Percentiles rank a stretch among this genome's conserved stretches.
These are phyloP conservation scores for Halesus radiatus DNA, from an alignment of 1,140 invertebrate genomes.

Conservation along the genomic window DNA sequence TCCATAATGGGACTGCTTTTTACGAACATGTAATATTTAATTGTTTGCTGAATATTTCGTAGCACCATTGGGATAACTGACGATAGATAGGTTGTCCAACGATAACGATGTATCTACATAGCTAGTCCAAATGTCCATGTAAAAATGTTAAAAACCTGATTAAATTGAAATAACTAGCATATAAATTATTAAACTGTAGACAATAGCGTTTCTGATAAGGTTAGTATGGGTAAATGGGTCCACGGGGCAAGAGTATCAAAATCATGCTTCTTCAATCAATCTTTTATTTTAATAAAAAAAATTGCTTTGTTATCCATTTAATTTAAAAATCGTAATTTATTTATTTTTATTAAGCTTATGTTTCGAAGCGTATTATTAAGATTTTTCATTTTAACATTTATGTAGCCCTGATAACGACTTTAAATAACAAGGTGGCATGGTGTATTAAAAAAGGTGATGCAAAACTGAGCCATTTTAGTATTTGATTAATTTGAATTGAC, in stretches of 20 bases:
- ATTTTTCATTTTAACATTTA: too few relatives aligned
- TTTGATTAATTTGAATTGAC: too few relatives aligned
- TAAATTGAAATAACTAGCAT: conserved; percentile 19
- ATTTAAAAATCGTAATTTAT: too few relatives aligned
- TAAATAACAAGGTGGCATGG: too few relatives aligned
- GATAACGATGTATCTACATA: background rate
- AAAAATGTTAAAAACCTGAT: conserved; percentile 20
- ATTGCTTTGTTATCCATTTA: too few relatives aligned
- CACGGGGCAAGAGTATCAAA: background rate
- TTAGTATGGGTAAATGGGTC: background rate
- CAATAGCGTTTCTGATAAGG: background rate
- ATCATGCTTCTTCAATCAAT: background rate
- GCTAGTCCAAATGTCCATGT: conserved; percentile 35
- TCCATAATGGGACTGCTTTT: background rate
- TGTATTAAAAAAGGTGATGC: too few relatives aligned
- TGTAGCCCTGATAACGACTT: too few relatives aligned
- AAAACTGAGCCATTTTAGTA: too few relatives aligned
- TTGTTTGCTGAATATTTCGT: background rate
- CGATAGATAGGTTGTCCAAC: conserved; percentile 10
- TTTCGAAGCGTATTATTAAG: too few relatives aligned
- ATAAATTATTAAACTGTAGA: background rate
- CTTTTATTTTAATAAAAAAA: too few relatives aligned
- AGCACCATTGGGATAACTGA: conserved; percentile 6
- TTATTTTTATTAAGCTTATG: too few relatives aligned
- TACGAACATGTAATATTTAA: background rate